Evolutionary conservation across 2,888 invertebrate genomes (phyloP), one percentile per base, ranked within the genome.

Genomic region (Acleris literana): DNA sequence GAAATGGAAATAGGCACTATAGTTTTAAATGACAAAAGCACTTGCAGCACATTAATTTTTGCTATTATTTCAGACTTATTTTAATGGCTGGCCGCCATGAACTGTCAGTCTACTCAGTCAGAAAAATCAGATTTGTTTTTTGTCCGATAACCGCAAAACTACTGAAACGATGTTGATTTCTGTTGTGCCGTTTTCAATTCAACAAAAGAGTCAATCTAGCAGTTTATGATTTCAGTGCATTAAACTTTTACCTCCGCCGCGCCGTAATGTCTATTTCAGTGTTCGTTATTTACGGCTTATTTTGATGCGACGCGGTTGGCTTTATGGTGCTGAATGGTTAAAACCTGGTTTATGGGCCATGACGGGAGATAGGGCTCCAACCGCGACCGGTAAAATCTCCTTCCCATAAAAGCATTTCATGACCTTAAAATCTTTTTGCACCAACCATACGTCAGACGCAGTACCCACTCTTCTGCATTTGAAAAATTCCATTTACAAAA

Each of bases 321-420:
- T 66, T 66, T 66, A 66, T 62, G 57, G 62, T 66, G 66, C 66
- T 66, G 66, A 66, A 66, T 62, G 61, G 66, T 57, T 61, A 46
- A 66, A 66, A 62, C 61, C 61, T 62, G 62, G 57, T 53, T 66
- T 61, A 66, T 62, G 57, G 61, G 18, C 51, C 63, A 57, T 63
- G 63, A 56, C 55, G 49, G 55, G 54, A 61, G 65, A 66, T 66
- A 62, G 61, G 65, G 54, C 59, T 60, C n/a, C 39, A 57, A 52
- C 52, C 43, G 43, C 52, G 44, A 55, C 51, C 60, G 57, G 61
- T 66, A 56, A 43, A 48, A 57, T 22, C 58, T 57, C 22, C 49
- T 43, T 25, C 44, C 18, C 55, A 66, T 66, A 62, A 66, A 66
- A 66, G 48, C 61, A 22, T 58, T 59, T 39, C 39, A 53, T 51